phyloP scores from a whole-genome alignment of 2,113 vertebrate species.

The Cepphus grylle region DNA sequence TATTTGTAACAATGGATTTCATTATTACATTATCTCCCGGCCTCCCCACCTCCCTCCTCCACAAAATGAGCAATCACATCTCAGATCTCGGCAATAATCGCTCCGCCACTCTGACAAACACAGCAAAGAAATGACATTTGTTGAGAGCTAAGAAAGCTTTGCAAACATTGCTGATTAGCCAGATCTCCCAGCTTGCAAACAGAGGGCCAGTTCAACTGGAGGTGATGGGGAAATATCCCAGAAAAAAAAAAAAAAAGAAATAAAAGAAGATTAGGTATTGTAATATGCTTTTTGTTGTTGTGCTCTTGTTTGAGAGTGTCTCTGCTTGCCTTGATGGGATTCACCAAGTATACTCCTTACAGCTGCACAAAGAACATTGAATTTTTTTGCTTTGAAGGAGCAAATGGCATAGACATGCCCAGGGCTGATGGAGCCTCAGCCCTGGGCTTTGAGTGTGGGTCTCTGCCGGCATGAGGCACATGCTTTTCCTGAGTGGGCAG shows the following conservation, averaged over 20 bases:
- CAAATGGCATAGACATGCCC: rapidly evolving
- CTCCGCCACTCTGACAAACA: not conserved
- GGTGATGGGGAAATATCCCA: not conserved
- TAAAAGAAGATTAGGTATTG: not conserved
- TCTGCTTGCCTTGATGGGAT: not conserved
- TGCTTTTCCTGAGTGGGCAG: rapidly evolving
- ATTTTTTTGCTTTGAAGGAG: not conserved
- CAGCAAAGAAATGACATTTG: not conserved
- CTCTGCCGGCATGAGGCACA: not conserved
- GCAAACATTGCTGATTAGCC: slow-evolving; percentile 16
- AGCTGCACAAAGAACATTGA: not conserved
- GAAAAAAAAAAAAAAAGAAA: not conserved
- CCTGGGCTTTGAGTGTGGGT: not conserved
- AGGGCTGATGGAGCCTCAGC: rapidly evolving
- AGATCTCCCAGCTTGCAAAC: not conserved
- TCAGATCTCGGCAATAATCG: not conserved
- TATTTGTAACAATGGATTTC: slow-evolving; percentile 39
- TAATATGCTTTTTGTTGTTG: not conserved
- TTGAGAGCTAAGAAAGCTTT: slow-evolving; percentile 47
- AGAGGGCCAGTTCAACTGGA: not conserved
- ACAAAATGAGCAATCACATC: not conserved
- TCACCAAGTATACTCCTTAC: not conserved
- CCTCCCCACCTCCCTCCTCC: slow-evolving; percentile 1
- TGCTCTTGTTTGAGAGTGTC: not conserved
- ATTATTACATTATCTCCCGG: slow-evolving; percentile 33